A percentile compares a stretch with the other conserved stretches of the same genome.
Evolutionary conservation across 2,888 invertebrate species (phyloP).

Genomic region (Scaptomyza cyrtandrae): DNA sequence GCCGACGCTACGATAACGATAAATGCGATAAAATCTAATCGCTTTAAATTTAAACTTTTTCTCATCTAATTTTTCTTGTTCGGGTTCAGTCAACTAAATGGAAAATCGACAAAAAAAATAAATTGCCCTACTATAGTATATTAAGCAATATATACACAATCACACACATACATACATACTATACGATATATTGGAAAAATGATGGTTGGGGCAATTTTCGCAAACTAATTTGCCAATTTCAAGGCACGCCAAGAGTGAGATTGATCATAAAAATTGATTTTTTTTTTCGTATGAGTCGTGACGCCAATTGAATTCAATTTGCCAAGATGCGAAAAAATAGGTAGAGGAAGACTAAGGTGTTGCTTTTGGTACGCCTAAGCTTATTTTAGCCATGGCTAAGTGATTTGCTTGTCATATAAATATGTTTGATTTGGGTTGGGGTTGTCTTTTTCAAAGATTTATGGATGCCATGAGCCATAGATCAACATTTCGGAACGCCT

Average conservation of each 20-base stretch:
- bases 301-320: conserved; percentile 77
- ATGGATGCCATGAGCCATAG: conserved; percentile 56
- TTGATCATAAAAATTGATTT: conserved; percentile 78
- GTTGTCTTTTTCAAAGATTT: conserved; percentile 47
- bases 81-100: conserved; percentile 17
- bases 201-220: conserved; percentile 59
- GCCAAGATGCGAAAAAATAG: conserved; percentile 13
- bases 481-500: conserved; percentile 35
- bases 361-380: conserved; percentile 52
- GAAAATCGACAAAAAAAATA: conserved; percentile 35
- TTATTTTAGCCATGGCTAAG: conserved; percentile 36
- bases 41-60: conserved; percentile 42
- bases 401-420: conserved; percentile 78
- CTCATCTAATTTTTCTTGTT: conserved; percentile 48
- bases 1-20: conserved; percentile 65
- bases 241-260: conserved; percentile 68
- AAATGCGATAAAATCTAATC: conserved; percentile 70
- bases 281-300: conserved; percentile 54
- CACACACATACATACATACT: conserved; percentile 1
- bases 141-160: not conserved
- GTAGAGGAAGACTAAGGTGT: conserved; percentile 51
- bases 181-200: conserved; percentile 14
- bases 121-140: conserved; percentile 56
- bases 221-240: conserved; percentile 71
- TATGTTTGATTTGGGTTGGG: conserved; percentile 67